Base-by-base conservation (phyloP, 2,797 vertebrate genomes). In the Anguilla obscura region DNA sequence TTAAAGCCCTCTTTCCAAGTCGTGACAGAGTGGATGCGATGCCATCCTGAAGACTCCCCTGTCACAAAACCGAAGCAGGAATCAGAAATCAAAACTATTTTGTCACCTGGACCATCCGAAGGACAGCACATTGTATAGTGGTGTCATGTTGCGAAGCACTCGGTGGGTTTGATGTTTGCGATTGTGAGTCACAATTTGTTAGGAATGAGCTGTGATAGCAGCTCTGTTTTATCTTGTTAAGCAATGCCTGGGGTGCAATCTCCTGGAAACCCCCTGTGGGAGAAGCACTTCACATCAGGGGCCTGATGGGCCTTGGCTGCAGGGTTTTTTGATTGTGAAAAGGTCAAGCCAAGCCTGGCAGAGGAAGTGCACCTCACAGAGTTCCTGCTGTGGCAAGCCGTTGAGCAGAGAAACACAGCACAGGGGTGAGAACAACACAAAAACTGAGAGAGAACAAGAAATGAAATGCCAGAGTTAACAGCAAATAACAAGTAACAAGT, bases 221-320 rank as follows among this genome's bases (percentile, higher is more conserved):
- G 74, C 71, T 27, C 54, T 50, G 74, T 84, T 83, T 89, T 88
- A 89, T 87, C 89, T 86, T 86, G 87, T 89, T 88, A 86, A 82
- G 84, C 85, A 69, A 56, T 27, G 48, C 89, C 86, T 10, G 76
- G 27, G 58, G 87, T 50, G 76, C 89, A 60, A 76, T 86, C 85
- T 88, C 66, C 76, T 36, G 80, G 52, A 86, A 79, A 40, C 74
- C 33, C 74, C 33, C 85, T 21, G 66, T 66, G 83, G 87, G 48
- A 85, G 80, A 87, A 9, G 66, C 40, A 66, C 85, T 88, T 85
- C 87, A 54, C 85, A 79, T 87, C 48, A 52, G 87, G 87, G 40
- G 79, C 85, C 79, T 27, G 84, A 85, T 88, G 87, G 87, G 58
- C 14, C 88, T 74, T 50, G 82, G 60, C 85, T 86, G 88, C 85